These are phyloP conservation scores for Copidosoma aretas DNA, from an alignment of 2,888 invertebrate genomes.

Conservation along the genomic window DNA sequence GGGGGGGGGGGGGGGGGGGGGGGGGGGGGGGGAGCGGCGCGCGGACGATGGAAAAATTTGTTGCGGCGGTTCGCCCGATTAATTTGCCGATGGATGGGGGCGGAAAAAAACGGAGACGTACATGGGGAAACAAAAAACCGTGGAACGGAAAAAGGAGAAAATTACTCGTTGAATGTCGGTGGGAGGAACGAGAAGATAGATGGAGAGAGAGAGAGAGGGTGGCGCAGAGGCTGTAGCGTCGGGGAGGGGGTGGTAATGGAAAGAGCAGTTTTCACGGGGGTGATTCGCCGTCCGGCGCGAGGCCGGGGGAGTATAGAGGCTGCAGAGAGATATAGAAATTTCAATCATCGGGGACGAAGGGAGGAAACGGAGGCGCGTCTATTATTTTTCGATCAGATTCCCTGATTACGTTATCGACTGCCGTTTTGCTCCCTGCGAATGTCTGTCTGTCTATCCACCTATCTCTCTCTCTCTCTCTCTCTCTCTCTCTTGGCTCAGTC, in stretches of 20 bases:
- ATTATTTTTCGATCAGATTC: constrained; percentile 62
- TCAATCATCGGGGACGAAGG: constrained; percentile 34
- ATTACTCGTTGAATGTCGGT: constrained; percentile 14
- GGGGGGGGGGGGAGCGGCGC: too few species aligned
- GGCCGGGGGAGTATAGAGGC: constrained; percentile 14
- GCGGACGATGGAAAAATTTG: neutral
- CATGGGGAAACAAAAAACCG: too few species aligned
- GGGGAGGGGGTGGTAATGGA: constrained; percentile 11
- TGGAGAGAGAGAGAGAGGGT: neutral
- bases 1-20: too few species aligned
- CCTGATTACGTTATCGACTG: constrained; percentile 59
- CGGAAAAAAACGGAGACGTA: neutral
- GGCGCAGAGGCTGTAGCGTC: neutral
- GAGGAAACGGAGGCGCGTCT: constrained; percentile 45
- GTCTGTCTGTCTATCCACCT: constrained; percentile 13
- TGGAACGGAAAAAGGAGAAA: constrained; percentile 1
- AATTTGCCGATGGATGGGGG: neutral
- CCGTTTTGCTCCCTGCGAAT: constrained; percentile 20
- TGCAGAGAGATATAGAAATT: constrained; percentile 33
- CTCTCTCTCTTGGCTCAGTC: constrained; percentile 3
- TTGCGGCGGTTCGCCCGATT: neutral
- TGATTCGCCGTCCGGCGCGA: neutral
- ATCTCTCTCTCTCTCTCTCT: constrained; percentile 27
- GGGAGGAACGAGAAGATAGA: neutral
- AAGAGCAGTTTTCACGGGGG: constrained; percentile 25